These are phyloP conservation scores for Capitulum mitella DNA, from an alignment of 2,888 invertebrate species.

Conservation along the genomic window DNA sequence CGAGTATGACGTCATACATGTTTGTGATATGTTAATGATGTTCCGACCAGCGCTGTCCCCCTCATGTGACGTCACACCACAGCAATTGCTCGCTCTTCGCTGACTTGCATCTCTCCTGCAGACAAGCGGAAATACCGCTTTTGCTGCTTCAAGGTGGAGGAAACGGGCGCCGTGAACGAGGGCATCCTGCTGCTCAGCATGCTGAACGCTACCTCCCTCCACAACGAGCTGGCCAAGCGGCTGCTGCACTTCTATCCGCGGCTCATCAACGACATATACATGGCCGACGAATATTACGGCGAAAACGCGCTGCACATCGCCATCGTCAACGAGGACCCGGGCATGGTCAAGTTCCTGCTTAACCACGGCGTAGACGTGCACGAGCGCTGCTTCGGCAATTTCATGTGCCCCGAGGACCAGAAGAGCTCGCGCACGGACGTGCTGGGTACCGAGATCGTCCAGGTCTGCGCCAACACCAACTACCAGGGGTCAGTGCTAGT, in stretches of 20 bases:
- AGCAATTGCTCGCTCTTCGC: not conserved
- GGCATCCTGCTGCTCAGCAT: slow-evolving; percentile 88
- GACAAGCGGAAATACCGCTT: slow-evolving; percentile 59
- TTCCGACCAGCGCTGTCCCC: too few relatives aligned
- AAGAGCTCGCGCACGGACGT: slow-evolving; percentile 80
- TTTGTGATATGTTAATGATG: too few relatives aligned
- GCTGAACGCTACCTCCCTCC: slow-evolving; percentile 79
- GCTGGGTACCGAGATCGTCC: slow-evolving; percentile 84
- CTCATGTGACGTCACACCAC: too few relatives aligned
- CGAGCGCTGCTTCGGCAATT: slow-evolving; percentile 84
- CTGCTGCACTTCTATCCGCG: slow-evolving; percentile 87
- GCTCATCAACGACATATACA: slow-evolving; percentile 90
- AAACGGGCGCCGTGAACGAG: slow-evolving; percentile 93
- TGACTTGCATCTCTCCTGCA: too few relatives aligned
- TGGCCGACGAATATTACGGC: slow-evolving; percentile 94
- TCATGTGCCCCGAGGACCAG: slow-evolving; percentile 97
- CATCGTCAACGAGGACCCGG: slow-evolving; percentile 95
- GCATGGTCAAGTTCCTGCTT: slow-evolving; percentile 90
- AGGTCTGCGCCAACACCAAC: slow-evolving; percentile 69
- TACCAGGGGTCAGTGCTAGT: slow-evolving; percentile 64
- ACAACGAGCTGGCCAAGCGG: slow-evolving; percentile 88
- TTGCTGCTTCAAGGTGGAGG: slow-evolving; percentile 85
- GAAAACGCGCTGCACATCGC: slow-evolving; percentile 95
- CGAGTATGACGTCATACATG: too few relatives aligned
- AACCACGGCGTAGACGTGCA: slow-evolving; percentile 86